A percentile compares a stretch with the other conserved stretches of the same genome.
Evolutionary conservation across 2,113 vertebrate genomes (phyloP).

Genomic region (Orycteropus afer): DNA sequence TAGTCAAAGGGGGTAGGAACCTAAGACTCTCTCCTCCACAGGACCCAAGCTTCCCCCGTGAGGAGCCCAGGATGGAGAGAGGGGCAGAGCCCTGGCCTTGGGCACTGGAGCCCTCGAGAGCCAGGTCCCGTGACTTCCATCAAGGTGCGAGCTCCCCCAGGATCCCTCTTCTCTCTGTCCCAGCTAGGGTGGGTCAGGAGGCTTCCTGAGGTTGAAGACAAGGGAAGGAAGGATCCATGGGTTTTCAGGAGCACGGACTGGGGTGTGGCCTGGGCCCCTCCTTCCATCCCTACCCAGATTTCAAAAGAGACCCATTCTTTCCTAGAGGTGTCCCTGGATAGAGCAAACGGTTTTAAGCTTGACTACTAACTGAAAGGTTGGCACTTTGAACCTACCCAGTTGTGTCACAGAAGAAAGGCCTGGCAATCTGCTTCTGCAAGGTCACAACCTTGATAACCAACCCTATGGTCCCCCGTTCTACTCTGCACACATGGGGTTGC

Average conservation of each 20-base stretch:
- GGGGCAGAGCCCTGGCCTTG: constrained; percentile 57
- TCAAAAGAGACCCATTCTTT: not conserved
- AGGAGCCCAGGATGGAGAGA: constrained; percentile 53
- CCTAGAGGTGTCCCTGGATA: not conserved
- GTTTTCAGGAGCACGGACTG: not conserved
- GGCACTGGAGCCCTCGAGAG: constrained; percentile 8
- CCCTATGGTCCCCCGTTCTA: not conserved
- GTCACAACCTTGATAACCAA: not conserved
- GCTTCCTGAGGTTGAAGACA: not conserved
- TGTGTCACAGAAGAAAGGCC: not conserved
- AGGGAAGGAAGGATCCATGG: not conserved
- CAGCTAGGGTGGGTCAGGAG: not conserved
- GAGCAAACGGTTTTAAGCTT: not conserved
- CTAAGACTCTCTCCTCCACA: not conserved
- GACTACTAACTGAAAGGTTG: not conserved
- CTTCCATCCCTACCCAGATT: not conserved
- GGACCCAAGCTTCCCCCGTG: constrained; percentile 20
- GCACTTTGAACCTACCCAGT: not conserved
- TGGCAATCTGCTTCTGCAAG: not conserved
- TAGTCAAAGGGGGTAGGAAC: not conserved
- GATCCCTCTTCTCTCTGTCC: not conserved
- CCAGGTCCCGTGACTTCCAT: not conserved
- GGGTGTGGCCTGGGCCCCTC: not conserved
- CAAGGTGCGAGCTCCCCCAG: constrained; percentile 12
- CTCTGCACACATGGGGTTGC: not conserved